Conservation (phyloP, 2,113 vertebrate genomes). For the Aphelocoma coerulescens region DNA sequence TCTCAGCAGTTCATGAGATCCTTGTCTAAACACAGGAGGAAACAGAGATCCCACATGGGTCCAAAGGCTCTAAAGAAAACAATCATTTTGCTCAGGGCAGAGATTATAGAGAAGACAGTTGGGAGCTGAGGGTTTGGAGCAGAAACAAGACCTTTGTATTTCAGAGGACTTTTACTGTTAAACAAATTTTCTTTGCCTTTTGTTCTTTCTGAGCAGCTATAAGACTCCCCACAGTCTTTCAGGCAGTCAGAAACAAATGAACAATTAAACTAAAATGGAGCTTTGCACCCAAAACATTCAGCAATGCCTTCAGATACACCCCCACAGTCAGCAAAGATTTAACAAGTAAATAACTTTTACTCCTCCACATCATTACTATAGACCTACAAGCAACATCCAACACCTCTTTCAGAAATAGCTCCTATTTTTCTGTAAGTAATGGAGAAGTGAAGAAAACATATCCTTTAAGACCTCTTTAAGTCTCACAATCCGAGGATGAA, state of each 20-base stretch:
- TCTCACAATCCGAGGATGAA: neutral
- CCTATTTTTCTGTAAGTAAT: neutral
- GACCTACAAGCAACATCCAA: slow-evolving; percentile 10
- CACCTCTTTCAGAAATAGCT: slow-evolving; percentile 10
- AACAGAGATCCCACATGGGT: neutral
- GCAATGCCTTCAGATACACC: slow-evolving; percentile 36
- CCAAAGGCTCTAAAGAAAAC: slow-evolving; percentile 3
- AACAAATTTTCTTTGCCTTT: neutral
- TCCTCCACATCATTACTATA: slow-evolving; percentile 35
- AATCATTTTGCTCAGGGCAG: neutral
- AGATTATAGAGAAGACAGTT: neutral
- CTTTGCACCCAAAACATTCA: slow-evolving; percentile 29
- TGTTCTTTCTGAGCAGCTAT: neutral
- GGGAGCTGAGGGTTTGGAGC: neutral
- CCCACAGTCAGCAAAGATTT: slow-evolving; percentile 19
- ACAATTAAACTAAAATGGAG: slow-evolving; percentile 26
- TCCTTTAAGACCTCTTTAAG: neutral
- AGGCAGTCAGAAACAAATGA: slow-evolving; percentile 32
- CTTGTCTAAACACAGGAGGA: slow-evolving; percentile 28
- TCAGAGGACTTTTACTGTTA: neutral
- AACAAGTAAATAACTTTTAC: slow-evolving; percentile 42
- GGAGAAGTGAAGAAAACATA: neutral
- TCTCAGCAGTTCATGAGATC: slow-evolving; percentile 31
- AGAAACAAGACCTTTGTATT: slow-evolving; percentile 1
- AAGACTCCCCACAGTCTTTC: neutral